Evolutionary conservation across 2,888 invertebrate species (phyloP).

Genomic region (Harpalus rufipes): DNA sequence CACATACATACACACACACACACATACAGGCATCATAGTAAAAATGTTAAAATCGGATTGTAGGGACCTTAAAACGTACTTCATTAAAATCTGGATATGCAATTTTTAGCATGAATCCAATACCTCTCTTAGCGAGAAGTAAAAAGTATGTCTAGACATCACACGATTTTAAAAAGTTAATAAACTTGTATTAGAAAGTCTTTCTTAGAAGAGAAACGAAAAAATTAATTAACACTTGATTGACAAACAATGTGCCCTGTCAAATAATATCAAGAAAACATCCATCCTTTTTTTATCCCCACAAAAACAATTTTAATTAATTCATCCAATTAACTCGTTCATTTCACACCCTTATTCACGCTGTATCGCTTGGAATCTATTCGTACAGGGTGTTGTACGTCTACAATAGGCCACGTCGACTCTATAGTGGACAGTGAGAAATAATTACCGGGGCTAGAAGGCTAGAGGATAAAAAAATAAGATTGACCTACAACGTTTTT

Average conservation of each 20-base stretch:
- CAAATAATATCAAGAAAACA: not conserved
- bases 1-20: too few species aligned
- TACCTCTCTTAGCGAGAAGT: too few species aligned
- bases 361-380: not conserved
- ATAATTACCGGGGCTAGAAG: constrained; percentile 54
- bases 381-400: not conserved
- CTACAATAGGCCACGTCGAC: not conserved
- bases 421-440: constrained; percentile 30
- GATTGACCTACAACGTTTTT: constrained; percentile 50
- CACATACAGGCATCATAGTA: too few species aligned
- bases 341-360: constrained; percentile 29
- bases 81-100: too few species aligned
- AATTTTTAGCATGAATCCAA: too few species aligned
- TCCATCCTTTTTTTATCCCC: not conserved
- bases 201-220: not conserved
- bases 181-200: constrained; percentile 13
- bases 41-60: too few species aligned
- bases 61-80: too few species aligned
- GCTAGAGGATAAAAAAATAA: constrained; percentile 36
- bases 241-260: constrained; percentile 8
- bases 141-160: constrained; percentile 7
- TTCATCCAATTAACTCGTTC: constrained; percentile 29
- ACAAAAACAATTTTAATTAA: constrained; percentile 35
- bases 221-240: constrained; percentile 1
- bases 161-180: not conserved